Evolutionary conservation across 2,888 invertebrate genomes (phyloP).

Genomic region (Leptinotarsa peninsularis): DNA sequence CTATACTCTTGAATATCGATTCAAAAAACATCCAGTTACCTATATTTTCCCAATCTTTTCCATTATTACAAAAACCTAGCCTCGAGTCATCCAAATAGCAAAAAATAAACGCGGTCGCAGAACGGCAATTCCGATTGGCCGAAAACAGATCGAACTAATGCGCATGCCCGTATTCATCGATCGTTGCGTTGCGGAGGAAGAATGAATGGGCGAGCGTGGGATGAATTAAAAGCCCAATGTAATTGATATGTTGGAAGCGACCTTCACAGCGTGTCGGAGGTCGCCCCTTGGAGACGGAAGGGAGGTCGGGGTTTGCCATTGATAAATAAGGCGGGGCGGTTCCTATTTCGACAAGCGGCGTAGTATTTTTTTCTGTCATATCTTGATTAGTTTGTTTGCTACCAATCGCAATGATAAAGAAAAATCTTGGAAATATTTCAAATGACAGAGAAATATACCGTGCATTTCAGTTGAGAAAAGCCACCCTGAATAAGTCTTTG

Average conservation of each 20-base stretch:
- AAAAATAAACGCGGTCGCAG: neutral
- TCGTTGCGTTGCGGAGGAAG: constrained; percentile 12
- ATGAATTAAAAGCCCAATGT: constrained; percentile 34
- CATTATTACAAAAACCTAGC: neutral
- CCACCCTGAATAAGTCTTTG: too few species aligned
- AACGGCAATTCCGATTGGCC: constrained; percentile 12
- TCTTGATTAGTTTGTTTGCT: too few species aligned
- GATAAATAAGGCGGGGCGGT: neutral
- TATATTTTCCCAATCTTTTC: neutral
- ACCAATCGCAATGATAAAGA: too few species aligned
- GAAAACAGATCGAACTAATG: neutral
- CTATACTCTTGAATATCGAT: too few species aligned
- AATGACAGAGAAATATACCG: too few species aligned
- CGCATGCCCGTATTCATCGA: constrained; percentile 11
- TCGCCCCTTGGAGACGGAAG: neutral
- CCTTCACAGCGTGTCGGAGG: constrained; percentile 21
- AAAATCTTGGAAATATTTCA: too few species aligned
- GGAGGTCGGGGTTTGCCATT: neutral
- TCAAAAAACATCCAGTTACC: too few species aligned
- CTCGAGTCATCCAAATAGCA: neutral
- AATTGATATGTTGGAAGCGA: constrained; percentile 34
- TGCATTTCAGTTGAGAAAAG: too few species aligned
- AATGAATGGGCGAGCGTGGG: constrained; percentile 39
- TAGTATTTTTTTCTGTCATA: too few species aligned
- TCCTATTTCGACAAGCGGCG: too few species aligned